These are phyloP conservation scores for Pyrgus malvae DNA, from an alignment of 2,888 invertebrate species.

Conservation along the genomic window DNA sequence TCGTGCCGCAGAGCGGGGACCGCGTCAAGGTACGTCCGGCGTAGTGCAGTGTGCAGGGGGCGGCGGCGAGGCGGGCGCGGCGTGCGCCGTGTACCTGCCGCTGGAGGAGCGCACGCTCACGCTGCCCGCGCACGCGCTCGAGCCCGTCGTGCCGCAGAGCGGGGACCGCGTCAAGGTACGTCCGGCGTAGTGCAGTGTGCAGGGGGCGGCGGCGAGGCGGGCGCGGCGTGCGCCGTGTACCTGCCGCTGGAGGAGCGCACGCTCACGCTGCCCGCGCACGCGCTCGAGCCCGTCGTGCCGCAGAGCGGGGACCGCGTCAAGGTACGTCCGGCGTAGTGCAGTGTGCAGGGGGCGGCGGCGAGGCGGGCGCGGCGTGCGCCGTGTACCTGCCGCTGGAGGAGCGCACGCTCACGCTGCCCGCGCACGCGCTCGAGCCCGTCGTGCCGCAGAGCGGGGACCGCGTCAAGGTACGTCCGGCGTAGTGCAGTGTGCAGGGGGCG, in stretches of 20 bases:
- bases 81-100: conserved; percentile 83
- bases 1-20: conserved; percentile 92
- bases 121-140: conserved; percentile 92
- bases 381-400: conserved; percentile 85
- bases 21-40: conserved; percentile 83
- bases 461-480: conserved; percentile 79
- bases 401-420: conserved; percentile 92
- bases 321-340: conserved; percentile 24
- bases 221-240: conserved; percentile 86
- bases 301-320: conserved; percentile 93
- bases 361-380: conserved; percentile 93
- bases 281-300: conserved; percentile 95
- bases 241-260: conserved; percentile 91
- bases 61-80: conserved; percentile 94
- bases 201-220: conserved; percentile 96
- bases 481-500: conserved; percentile 87
- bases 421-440: conserved; percentile 94
- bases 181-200: conserved; percentile 38
- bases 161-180: conserved; percentile 89
- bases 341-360: conserved; percentile 93
- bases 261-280: conserved; percentile 91
- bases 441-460: conserved; percentile 92
- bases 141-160: conserved; percentile 93
- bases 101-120: conserved; percentile 94
- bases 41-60: conserved; percentile 85